A percentile compares a stretch with the other conserved stretches of the same genome.
These are phyloP conservation scores for Neoniphon sammara DNA, from an alignment of 2,797 vertebrate species.

Conservation along the genomic window DNA sequence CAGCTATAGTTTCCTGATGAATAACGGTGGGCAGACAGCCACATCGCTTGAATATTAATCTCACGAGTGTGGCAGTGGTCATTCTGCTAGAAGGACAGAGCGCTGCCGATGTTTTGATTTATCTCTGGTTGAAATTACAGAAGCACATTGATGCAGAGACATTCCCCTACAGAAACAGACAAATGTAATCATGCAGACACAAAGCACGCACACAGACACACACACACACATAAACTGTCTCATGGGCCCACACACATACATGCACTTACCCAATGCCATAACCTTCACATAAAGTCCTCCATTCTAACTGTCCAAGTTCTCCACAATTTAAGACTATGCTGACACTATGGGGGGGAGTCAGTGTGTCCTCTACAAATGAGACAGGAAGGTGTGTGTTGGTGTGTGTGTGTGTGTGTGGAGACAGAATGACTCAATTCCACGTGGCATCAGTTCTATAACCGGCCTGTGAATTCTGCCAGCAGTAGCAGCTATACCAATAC, in stretches of 20 bases:
- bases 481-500: constrained; percentile 29
- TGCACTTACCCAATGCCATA: not conserved
- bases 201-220: not conserved
- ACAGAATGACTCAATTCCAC: constrained; percentile 30
- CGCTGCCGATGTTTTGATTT: not conserved
- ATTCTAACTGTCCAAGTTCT: constrained; percentile 16
- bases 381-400: not conserved
- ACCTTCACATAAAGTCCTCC: constrained; percentile 12
- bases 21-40: constrained; percentile 47
- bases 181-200: too few relatives aligned
- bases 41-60: constrained; percentile 60
- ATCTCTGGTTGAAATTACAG: constrained; percentile 25
- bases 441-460: constrained; percentile 32
- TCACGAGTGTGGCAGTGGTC: constrained; percentile 46
- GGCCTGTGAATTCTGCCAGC: constrained; percentile 50
- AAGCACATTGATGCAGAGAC: constrained; percentile 2
- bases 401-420: constrained; percentile 23
- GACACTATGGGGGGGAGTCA: constrained; percentile 47
- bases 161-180: not conserved
- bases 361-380: constrained; percentile 25
- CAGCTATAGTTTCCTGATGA: constrained; percentile 38
- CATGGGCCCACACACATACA: constrained; percentile 3
- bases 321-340: constrained; percentile 24
- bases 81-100: constrained; percentile 36
- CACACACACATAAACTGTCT: not conserved